Conservation (phyloP, 35 echinoderm and acorn worm species). For the Chiridota heheva region DNA sequence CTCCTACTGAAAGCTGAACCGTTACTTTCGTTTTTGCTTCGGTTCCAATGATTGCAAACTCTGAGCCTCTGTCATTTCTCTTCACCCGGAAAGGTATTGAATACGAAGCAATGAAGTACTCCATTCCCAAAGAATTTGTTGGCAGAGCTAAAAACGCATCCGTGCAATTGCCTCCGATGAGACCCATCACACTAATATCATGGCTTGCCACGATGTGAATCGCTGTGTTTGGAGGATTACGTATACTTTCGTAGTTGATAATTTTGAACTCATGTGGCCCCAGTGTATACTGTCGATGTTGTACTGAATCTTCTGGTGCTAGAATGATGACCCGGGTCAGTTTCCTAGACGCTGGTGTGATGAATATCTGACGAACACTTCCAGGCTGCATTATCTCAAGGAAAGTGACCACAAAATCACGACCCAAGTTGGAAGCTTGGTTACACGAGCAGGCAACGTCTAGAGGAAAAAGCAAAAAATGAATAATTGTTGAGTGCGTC, state of each 20-base stretch:
- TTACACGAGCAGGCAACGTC: not conserved
- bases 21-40: constrained; percentile 44
- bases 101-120: constrained; percentile 85
- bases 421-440: constrained; percentile 34
- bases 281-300: constrained; percentile 21
- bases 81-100: constrained; percentile 44
- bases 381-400: constrained; percentile 51
- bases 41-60: constrained; percentile 76
- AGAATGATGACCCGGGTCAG: constrained; percentile 51
- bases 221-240: constrained; percentile 13
- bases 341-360: constrained; percentile 63
- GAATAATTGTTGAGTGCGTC: too few species aligned
- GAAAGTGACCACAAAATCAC: constrained; percentile 83
- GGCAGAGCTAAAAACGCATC: constrained; percentile 84
- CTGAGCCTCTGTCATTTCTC: constrained; percentile 60
- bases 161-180: constrained; percentile 72
- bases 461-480: not conserved
- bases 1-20: constrained; percentile 33
- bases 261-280: constrained; percentile 28
- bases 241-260: constrained; percentile 12
- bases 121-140: constrained; percentile 64
- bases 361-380: constrained; percentile 52
- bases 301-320: not conserved
- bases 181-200: constrained; percentile 68
- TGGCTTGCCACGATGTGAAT: constrained; percentile 61